Conservation (phyloP, 2,888 invertebrate genomes). For the Zaprionus obscuricornis region DNA sequence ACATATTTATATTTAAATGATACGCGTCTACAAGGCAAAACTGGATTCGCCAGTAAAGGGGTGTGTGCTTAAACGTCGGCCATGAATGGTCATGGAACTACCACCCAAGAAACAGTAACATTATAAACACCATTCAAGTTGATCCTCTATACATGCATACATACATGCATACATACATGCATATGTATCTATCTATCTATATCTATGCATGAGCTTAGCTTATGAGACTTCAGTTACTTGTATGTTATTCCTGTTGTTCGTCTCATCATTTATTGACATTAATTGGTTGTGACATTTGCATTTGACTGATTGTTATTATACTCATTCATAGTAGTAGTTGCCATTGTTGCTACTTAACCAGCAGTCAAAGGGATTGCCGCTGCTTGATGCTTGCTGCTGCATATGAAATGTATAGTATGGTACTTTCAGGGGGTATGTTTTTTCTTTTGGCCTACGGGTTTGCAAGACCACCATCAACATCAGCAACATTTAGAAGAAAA, state of each 20-base stretch:
- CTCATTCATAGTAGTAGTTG: too few species aligned
- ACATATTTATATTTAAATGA: slow-evolving; percentile 7
- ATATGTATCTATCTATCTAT: too few species aligned
- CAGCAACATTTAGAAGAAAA: slow-evolving; percentile 18
- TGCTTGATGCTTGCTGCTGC: too few species aligned
- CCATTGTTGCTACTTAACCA: slow-evolving; percentile 74
- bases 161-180: too few species aligned
- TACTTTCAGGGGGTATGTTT: slow-evolving; percentile 23
- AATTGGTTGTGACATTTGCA: slow-evolving; percentile 82
- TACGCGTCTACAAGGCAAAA: slow-evolving; percentile 36
- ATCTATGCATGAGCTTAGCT: too few species aligned
- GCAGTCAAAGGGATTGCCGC: slow-evolving; percentile 21
- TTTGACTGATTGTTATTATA: slow-evolving; percentile 77
- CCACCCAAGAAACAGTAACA: slow-evolving; percentile 23
- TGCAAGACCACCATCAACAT: background rate
- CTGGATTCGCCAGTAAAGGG: slow-evolving; percentile 57
- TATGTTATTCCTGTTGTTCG: slow-evolving; percentile 29
- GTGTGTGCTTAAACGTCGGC: slow-evolving; percentile 36
- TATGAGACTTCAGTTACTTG: slow-evolving; percentile 23
- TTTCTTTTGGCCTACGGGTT: slow-evolving; percentile 31
- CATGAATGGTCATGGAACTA: slow-evolving; percentile 28
- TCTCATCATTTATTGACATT: slow-evolving; percentile 80
- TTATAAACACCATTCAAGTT: slow-evolving; percentile 19
- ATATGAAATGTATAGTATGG: background rate
- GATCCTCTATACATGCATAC: too few species aligned